Evolutionary conservation across 2,797 vertebrate genomes (phyloP), one percentile per base, ranked within the genome.

Genomic region (Amniataba percoides): DNA sequence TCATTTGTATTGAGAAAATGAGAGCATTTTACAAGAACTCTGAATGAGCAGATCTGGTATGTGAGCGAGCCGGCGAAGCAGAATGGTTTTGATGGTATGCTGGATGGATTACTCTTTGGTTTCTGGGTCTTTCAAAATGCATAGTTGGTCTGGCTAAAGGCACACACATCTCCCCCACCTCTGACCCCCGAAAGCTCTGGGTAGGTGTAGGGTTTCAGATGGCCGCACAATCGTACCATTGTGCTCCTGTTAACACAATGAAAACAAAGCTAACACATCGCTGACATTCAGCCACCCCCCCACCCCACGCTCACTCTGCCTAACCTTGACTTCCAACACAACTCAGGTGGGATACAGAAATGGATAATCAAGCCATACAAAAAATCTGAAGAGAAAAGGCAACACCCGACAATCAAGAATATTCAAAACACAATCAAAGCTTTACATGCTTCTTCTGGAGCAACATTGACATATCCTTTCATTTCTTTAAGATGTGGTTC

Each of bases 211-310:
- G 65, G 89, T 93, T 94, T 93, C 94, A 91, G 87, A 84, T 83
- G 83, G 87, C 82, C 81, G 69, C 81, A 94, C 92, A 94, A 93
- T 90, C 71, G 43, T 45, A 73, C 88, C 92, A 92, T 94, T 94
- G 93, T 94, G 84, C 89, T 77, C 73, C 87, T 85, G 90, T 90
- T 88, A 93, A 91, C 91, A 92, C 89, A 93, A 91, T 88, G 91
- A 92, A 92, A 94, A 94, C 92, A 92, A 90, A 91, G 91, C 90
- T 78, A 82, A 92, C 84, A 91, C 89, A 88, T 90, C 67, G 39
- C 83, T 88, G 87, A 87, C 88, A 88, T 86, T 87, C 84, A 89
- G 49, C 80, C 68, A 56, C 62, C 82, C 81, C 63, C 43, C 27
- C 2, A 3, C 27, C 27, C 27, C 27, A n/a, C n/a, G n/a, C n/a